Evolutionary conservation across 2,888 invertebrate species (phyloP).

Genomic region (Dilophus febrilis): DNA sequence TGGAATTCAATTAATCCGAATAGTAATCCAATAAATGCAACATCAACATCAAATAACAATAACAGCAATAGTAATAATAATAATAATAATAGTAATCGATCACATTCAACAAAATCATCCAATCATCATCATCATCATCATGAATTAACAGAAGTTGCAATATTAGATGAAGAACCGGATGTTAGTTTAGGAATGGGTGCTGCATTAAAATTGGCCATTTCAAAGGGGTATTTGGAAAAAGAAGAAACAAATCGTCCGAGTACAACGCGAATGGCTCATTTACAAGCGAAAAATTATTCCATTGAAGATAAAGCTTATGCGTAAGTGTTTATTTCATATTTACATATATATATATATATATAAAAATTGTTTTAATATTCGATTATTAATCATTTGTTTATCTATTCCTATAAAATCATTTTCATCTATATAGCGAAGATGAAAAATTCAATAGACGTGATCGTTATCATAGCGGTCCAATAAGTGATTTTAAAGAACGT

Average conservation of each 20-base stretch:
- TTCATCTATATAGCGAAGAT: conserved; percentile 43
- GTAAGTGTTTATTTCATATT: conserved; percentile 23
- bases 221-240: conserved; percentile 85
- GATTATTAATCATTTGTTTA: not conserved
- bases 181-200: conserved; percentile 83
- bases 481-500: conserved; percentile 84
- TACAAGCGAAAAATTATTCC: conserved; percentile 63
- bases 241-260: conserved; percentile 56
- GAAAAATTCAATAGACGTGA: conserved; percentile 58
- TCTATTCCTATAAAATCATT: not conserved
- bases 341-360: not conserved
- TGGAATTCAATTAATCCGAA: conserved; percentile 69
- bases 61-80: conserved; percentile 9
- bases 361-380: not conserved
- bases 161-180: conserved; percentile 80
- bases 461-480: conserved; percentile 61
- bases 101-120: conserved; percentile 18
- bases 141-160: conserved; percentile 27
- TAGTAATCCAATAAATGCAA: conserved; percentile 32
- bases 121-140: no score
- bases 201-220: conserved; percentile 75
- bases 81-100: no score
- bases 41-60: conserved; percentile 28
- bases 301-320: conserved; percentile 62
- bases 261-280: conserved; percentile 52